Evolutionary conservation across 2,888 invertebrate species (phyloP), one percentile per base, ranked within the genome.

Genomic region (Antheraea assamensis): DNA sequence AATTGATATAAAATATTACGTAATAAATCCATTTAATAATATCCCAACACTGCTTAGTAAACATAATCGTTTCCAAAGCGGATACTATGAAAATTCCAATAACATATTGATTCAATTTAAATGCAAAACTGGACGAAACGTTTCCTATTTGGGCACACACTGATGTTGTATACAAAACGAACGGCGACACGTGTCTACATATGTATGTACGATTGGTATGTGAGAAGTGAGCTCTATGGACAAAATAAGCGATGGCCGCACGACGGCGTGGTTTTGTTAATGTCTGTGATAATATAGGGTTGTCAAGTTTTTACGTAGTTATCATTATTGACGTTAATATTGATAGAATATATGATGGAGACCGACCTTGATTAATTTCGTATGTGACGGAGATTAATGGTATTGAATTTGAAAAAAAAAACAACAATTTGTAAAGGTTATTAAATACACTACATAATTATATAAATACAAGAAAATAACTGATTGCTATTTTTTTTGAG

Each of bases 171-270:
- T 74, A 72, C 72, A 77, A 73, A 27, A 70, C 72, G 76, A 66
- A 75, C 75, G 72, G 74, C 61, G 76, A 78, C 81, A 83, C 80
- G 80, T 83, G 82, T 78, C 78, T 73, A 73, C 74, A 64, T 78
- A 70, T 75, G 76, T 81, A 76, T 77, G 55, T 61, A 35, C 72
- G 24, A 83, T 90, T 88, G 84, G 90, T 91, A 92, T 92, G 92
- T 92, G 92, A 79, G 92, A 92, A 92, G 86, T 78, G 77, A 77
- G 76, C 75, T 19, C 49, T 64, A 71, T 76, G 75, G 78, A 84
- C 86, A 82, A 87, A 87, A 86, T 85, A 83, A 83, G 77, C 83
- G 81, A 72, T 81, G 81, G 78, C 81, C 72, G 75, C 75, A 77
- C 79, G 81, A 79, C 80, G 77, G 80, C 75, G 79, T 77, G 80